phyloP scores from a whole-genome alignment of 2,797 vertebrate genomes.

The Triplophysa yarkandensis region DNA sequence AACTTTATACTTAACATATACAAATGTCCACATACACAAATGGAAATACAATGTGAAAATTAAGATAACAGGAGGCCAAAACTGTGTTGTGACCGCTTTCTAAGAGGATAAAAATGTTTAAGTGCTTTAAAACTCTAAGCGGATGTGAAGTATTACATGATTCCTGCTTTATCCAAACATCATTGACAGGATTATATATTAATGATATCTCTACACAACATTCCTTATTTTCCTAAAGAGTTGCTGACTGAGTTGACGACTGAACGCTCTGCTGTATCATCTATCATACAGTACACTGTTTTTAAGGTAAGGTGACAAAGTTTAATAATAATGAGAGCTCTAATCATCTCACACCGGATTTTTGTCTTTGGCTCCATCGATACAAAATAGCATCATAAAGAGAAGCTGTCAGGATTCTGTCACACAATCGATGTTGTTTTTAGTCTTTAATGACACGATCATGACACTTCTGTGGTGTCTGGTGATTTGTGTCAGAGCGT shows the following conservation, averaged over 20 bases:
- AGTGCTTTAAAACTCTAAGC: constrained; percentile 4
- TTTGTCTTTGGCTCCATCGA: constrained; percentile 19
- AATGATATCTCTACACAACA: constrained; percentile 8
- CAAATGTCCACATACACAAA: too few relatives aligned
- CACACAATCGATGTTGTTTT: neutral
- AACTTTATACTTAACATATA: neutral
- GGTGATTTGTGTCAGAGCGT: neutral
- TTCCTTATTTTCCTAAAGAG: constrained; percentile 20
- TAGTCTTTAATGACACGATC: neutral
- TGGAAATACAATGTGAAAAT: too few relatives aligned
- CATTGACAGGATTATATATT: constrained; percentile 30
- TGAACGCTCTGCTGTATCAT: neutral
- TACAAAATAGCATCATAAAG: neutral
- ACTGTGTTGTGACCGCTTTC: too few relatives aligned
- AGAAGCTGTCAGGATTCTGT: neutral
- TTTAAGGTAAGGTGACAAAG: neutral
- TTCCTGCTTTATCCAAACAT: constrained; percentile 15
- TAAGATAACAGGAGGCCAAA: too few relatives aligned
- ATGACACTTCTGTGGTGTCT: neutral
- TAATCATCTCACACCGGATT: constrained; percentile 1
- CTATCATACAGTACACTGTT: constrained; percentile 11
- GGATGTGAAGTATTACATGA: constrained; percentile 21
- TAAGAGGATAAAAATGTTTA: constrained; percentile 11
- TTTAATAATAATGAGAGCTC: constrained; percentile 1
- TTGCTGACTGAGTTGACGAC: constrained; percentile 18